phyloP scores from a whole-genome alignment of 35 echinoderm and acorn worm species.

The Ophiothrix spiculata region DNA sequence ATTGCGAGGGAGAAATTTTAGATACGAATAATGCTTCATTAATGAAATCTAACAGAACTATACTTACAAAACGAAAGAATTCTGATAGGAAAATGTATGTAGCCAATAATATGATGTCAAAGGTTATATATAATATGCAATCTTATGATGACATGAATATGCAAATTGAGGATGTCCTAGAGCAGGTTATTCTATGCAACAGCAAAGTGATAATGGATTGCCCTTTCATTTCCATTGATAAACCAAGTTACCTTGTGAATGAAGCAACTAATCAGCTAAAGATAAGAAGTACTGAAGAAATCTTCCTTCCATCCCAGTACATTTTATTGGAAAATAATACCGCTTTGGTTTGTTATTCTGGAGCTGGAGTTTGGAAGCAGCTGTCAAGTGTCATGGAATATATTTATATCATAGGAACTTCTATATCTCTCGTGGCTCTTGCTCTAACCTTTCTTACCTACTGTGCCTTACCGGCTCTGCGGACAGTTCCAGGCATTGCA shows the following conservation, averaged over 20 bases:
- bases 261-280: neutral
- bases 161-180: neutral
- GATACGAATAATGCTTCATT: neutral
- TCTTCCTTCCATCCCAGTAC: neutral
- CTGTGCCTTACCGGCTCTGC: slow-evolving; percentile 21
- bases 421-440: slow-evolving; percentile 40
- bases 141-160: neutral
- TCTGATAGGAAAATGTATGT: neutral
- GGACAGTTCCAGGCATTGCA: slow-evolving; percentile 41
- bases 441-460: slow-evolving; percentile 50
- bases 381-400: neutral
- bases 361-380: neutral
- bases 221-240: neutral
- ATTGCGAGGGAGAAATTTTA: neutral
- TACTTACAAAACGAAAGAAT: neutral
- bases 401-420: slow-evolving; percentile 18
- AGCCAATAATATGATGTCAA: neutral
- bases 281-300: neutral
- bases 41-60: neutral
- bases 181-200: slow-evolving; percentile 3
- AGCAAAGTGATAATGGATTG: neutral
- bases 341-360: neutral
- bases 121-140: neutral
- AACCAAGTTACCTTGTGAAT: neutral
- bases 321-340: neutral